Conservation (phyloP, 2,797 vertebrate species). For the Microhierax caerulescens region DNA sequence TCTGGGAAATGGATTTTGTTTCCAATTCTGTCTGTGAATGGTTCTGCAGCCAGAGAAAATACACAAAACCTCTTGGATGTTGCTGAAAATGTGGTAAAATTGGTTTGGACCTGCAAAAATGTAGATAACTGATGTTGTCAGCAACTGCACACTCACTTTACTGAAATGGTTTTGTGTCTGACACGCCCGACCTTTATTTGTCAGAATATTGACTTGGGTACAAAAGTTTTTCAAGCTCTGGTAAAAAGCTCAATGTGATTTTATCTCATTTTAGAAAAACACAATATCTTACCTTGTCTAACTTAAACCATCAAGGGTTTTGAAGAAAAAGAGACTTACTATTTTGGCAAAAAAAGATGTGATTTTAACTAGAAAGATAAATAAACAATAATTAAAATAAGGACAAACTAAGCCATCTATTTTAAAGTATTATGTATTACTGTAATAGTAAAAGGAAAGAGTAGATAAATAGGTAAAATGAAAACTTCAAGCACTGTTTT, state of each 20-base stretch:
- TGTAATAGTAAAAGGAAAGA: not conserved
- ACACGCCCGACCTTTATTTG: not conserved
- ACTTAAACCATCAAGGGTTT: not conserved
- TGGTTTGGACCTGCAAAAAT: not conserved
- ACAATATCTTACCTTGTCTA: not conserved
- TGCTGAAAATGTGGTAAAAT: not conserved
- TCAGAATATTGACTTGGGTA: not conserved
- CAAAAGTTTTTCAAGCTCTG: not conserved
- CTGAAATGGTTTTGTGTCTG: not conserved
- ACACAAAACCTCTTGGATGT: not conserved
- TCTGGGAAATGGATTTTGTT: conserved; percentile 15
- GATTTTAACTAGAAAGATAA: not conserved
- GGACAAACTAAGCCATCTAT: not conserved
- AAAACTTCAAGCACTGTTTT: not conserved
- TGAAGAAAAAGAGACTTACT: not conserved
- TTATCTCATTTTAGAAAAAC: not conserved
- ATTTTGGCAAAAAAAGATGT: not conserved
- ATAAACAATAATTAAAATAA: not conserved
- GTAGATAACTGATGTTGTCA: not conserved
- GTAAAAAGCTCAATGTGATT: not conserved
- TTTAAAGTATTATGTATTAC: not conserved
- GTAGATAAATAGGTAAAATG: not conserved
- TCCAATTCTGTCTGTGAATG: not conserved
- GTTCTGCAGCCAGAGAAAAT: not conserved
- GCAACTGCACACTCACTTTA: not conserved